Percentiles rank a stretch among this genome's conserved stretches.
Conservation (phyloP, 2,113 vertebrate genomes). For the Muntiacus muntjak region DNA sequence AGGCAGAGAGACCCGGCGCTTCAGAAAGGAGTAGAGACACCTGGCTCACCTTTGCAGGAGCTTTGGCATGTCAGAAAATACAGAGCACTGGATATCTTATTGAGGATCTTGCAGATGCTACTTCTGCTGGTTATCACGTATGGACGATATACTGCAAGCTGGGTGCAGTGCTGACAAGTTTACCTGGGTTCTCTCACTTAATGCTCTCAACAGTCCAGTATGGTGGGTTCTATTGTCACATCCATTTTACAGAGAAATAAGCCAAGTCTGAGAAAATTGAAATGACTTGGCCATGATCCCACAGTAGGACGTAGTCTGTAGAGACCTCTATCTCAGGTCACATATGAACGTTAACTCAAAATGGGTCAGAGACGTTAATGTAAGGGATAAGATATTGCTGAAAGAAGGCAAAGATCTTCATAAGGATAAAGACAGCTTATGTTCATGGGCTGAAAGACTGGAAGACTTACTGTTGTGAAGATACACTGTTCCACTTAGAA, state of each 20-base stretch:
- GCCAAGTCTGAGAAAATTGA: background rate
- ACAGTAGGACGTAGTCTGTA: accelerated
- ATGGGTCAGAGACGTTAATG: background rate
- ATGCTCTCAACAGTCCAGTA: accelerated
- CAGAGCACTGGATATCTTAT: accelerated
- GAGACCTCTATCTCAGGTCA: background rate
- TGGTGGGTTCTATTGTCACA: background rate
- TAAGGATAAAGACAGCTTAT: background rate
- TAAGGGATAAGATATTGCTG: background rate
- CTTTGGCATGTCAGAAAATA: accelerated
- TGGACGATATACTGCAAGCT: accelerated
- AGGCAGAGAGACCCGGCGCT: background rate
- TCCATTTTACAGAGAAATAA: background rate
- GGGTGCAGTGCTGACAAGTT: accelerated
- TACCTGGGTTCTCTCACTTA: background rate
- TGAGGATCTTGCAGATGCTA: background rate
- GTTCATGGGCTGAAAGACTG: background rate
- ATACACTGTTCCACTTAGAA: background rate
- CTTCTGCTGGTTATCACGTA: accelerated
- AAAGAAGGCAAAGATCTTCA: background rate
- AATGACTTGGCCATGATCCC: background rate
- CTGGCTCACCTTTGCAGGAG: accelerated
- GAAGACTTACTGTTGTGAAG: background rate
- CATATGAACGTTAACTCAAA: background rate
- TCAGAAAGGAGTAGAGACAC: accelerated